phyloP scores from a whole-genome alignment of 2,113 vertebrate species.

The Struthidea cinerea region DNA sequence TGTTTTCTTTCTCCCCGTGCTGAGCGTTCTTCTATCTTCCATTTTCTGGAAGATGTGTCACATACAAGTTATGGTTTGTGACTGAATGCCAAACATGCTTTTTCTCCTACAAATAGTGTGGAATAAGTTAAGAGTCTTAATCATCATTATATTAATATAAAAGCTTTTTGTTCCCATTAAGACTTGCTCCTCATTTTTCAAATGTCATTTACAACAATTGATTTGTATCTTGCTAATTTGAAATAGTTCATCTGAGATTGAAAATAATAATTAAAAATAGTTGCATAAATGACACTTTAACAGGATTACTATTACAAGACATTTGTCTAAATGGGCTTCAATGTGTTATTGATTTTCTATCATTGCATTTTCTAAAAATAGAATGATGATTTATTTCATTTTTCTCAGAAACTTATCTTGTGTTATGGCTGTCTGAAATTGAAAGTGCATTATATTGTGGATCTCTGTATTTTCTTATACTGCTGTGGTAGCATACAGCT shows the following conservation, averaged over 20 bases:
- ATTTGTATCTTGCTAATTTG: constrained; percentile 24
- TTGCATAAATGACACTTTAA: neutral
- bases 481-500: neutral
- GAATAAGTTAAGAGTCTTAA: constrained; percentile 3
- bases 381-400: constrained; percentile 26
- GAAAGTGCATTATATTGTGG: neutral
- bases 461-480: neutral
- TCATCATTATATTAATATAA: neutral
- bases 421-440: neutral
- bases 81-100: neutral
- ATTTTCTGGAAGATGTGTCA: neutral
- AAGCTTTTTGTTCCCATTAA: constrained; percentile 22
- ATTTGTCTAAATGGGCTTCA: constrained; percentile 34
- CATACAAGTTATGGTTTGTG: neutral
- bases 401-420: neutral
- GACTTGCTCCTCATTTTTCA: neutral
- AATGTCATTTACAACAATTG: neutral
- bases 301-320: constrained; percentile 11
- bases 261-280: constrained; percentile 8
- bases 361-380: constrained; percentile 22
- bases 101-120: neutral
- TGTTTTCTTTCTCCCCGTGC: neutral
- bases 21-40: neutral
- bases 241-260: constrained; percentile 21
- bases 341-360: constrained; percentile 30